Conservation (phyloP, 1,140 invertebrate genomes). For the Bombus cullumanus region DNA sequence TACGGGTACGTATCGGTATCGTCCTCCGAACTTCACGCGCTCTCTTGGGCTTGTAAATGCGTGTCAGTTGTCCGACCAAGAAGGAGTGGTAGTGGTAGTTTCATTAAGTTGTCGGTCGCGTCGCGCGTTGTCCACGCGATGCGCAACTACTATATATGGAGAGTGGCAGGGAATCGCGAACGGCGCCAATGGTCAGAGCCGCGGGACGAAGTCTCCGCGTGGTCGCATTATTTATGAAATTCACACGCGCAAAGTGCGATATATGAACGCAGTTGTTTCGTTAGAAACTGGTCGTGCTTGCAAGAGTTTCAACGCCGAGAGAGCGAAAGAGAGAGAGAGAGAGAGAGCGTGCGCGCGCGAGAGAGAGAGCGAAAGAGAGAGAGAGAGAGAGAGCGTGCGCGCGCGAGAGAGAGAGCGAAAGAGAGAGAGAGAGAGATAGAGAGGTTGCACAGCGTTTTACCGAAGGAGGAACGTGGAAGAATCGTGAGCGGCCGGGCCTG, state of each 20-base stretch:
- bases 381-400: no score
- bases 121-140: slow-evolving; percentile 12
- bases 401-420: not conserved
- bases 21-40: not conserved
- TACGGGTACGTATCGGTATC: not conserved
- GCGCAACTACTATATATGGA: not conserved
- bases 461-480: not conserved
- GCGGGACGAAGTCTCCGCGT: slow-evolving; percentile 1
- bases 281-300: not conserved
- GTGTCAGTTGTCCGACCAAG: slow-evolving; percentile 1
- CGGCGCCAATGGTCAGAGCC: slow-evolving; percentile 56
- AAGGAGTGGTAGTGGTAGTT: slow-evolving; percentile 12
- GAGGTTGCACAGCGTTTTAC: not conserved
- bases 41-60: not conserved
- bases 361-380: not conserved
- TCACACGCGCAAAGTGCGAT: no score
- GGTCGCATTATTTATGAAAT: slow-evolving; percentile 5
- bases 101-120: slow-evolving; percentile 47
- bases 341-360: no score
- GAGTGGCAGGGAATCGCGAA: slow-evolving; percentile 35
- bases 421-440: not conserved
- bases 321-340: not conserved
- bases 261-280: not conserved
- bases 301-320: not conserved
- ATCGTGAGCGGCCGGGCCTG: not conserved